Percentiles rank a stretch among this genome's conserved stretches.
These are phyloP conservation scores for Drosophila conformis DNA, from an alignment of 2,888 invertebrate genomes.

Conservation along the genomic window DNA sequence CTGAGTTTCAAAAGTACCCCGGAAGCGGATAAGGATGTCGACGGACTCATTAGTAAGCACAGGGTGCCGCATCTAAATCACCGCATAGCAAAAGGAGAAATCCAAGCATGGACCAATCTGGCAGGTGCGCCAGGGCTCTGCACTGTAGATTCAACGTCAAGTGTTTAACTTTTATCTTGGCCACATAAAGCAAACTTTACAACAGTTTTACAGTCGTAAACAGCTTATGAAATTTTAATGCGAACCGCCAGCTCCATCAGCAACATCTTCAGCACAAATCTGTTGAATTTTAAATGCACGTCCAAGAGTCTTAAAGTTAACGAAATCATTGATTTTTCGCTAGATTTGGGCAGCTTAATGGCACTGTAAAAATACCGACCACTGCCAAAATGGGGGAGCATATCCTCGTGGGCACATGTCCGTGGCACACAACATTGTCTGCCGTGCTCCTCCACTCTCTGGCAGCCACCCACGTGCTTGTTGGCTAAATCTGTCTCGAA, in stretches of 20 bases:
- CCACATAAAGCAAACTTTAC: slow-evolving; percentile 67
- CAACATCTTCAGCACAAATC: slow-evolving; percentile 31
- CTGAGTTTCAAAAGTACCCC: slow-evolving; percentile 9
- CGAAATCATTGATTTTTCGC: slow-evolving; percentile 60
- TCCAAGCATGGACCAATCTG: slow-evolving; percentile 6
- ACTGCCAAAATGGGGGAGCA: not conserved
- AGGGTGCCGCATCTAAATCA: slow-evolving; percentile 50
- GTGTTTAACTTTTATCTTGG: slow-evolving; percentile 61
- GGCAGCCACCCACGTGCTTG: slow-evolving; percentile 17
- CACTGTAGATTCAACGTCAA: slow-evolving; percentile 6
- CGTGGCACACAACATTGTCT: slow-evolving; percentile 51
- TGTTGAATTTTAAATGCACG: slow-evolving; percentile 24
- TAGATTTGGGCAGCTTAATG: slow-evolving; percentile 67
- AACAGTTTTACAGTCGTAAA: slow-evolving; percentile 72
- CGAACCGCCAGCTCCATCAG: not conserved
- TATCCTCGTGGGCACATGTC: slow-evolving; percentile 41
- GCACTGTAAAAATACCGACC: not conserved
- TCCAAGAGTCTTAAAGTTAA: slow-evolving; percentile 43
- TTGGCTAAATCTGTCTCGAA: slow-evolving; percentile 43
- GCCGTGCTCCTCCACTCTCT: slow-evolving; percentile 15
- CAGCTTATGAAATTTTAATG: slow-evolving; percentile 76
- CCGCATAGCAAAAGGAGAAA: slow-evolving; percentile 19
- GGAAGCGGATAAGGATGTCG: slow-evolving; percentile 65
- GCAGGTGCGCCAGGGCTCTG: not conserved
- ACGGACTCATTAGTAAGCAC: slow-evolving; percentile 69